Evolutionary conservation across 2,113 vertebrate species (phyloP).

Genomic region (Trematocara nigrifrons): DNA sequence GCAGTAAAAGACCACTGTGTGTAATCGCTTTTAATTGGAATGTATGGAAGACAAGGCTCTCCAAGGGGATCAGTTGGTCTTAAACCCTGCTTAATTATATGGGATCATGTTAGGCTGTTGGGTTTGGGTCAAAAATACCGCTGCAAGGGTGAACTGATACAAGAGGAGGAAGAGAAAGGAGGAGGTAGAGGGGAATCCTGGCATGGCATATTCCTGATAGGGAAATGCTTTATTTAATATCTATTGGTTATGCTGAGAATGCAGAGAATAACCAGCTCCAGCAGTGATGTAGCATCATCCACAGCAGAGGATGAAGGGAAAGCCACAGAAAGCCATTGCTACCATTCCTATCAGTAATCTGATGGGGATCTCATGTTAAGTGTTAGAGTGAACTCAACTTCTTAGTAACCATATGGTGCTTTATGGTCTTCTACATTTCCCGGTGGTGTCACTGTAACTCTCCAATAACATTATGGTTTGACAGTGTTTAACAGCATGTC

Average conservation of each 20-base stretch:
- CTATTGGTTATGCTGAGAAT: not conserved
- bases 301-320: not conserved
- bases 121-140: constrained; percentile 3
- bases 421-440: not conserved
- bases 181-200: not conserved
- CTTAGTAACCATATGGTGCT: not conserved
- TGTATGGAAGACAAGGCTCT: constrained; percentile 56
- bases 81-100: constrained; percentile 63
- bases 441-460: not conserved
- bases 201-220: not conserved
- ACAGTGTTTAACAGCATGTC: not conserved
- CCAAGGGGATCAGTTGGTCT: constrained; percentile 51
- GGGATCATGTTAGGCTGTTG: constrained; percentile 52
- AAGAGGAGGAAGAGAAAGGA: not conserved
- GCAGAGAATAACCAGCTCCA: not conserved
- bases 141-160: constrained; percentile 10
- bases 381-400: not conserved
- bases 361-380: not conserved
- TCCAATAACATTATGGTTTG: not conserved
- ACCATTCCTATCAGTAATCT: not conserved
- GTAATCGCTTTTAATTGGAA: constrained; percentile 66
- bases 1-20: constrained; percentile 52
- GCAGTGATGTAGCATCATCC: not conserved
- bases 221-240: not conserved
- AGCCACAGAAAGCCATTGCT: not conserved